A percentile compares a stretch with the other conserved stretches of the same genome.
phyloP scores from a whole-genome alignment of 2,113 vertebrate species.

The Arothron firmamentum region DNA sequence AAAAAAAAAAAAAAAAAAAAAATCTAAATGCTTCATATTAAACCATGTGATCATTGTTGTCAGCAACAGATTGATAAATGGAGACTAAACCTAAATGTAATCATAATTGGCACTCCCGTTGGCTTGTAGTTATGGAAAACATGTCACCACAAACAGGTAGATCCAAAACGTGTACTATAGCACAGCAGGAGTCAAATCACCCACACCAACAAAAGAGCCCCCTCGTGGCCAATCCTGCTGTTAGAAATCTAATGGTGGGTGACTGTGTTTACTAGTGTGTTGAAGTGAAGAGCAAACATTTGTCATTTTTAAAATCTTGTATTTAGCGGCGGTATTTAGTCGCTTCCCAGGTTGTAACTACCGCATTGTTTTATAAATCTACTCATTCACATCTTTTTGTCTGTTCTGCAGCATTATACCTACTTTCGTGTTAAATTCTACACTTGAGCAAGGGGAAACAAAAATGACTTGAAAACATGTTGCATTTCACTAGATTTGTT shows the following conservation, averaged over 20 bases:
- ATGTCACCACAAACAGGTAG: no score
- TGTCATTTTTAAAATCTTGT: neutral
- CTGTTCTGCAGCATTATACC: neutral
- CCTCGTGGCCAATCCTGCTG: no score
- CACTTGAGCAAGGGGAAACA: neutral
- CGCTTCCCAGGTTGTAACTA: neutral
- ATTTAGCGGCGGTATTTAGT: neutral
- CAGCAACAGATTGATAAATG: no score
- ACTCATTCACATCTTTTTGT: conserved; percentile 9
- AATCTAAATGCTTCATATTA: no score
- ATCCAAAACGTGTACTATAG: no score
- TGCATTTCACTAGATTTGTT: neutral
- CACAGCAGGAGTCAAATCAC: no score
- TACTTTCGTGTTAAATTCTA: neutral
- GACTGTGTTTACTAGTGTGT: neutral
- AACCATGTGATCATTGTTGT: no score
- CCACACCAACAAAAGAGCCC: no score
- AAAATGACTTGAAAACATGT: neutral
- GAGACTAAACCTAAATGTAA: no score
- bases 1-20: no score
- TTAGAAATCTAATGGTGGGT: neutral
- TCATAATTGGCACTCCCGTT: no score
- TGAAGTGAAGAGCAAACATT: neutral
- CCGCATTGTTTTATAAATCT: conserved; percentile 27
- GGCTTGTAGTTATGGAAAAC: no score